Conservation (phyloP, 2,797 vertebrate genomes). For the Melanogrammus aeglefinus region DNA sequence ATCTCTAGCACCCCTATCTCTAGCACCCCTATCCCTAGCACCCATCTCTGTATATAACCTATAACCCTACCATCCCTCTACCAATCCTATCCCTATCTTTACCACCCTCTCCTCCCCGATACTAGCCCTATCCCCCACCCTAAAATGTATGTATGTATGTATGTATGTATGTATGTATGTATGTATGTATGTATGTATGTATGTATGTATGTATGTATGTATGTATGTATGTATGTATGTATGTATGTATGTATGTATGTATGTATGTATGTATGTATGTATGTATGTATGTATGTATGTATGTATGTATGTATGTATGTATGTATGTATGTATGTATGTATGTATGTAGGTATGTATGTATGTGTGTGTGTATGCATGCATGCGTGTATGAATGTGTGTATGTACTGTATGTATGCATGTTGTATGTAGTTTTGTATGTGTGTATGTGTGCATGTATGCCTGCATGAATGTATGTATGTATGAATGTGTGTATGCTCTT, state of each 20-base stretch:
- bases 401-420: constrained; percentile 29
- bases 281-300: not conserved
- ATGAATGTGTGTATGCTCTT: not conserved
- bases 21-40: no score
- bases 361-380: not conserved
- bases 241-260: constrained; percentile 17
- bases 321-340: constrained; percentile 2
- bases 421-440: constrained; percentile 20
- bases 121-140: no score
- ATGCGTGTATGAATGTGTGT: not conserved
- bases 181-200: not conserved
- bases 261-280: not conserved
- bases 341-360: not conserved
- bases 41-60: not conserved
- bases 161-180: not conserved
- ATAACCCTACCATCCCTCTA: not conserved
- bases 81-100: no score
- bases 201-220: not conserved
- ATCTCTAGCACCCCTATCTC: not conserved
- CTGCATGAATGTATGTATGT: not conserved
- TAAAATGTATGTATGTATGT: no score
- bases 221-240: constrained; percentile 1
- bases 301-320: not conserved
- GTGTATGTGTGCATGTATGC: constrained; percentile 28
- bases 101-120: no score